Percentiles rank a stretch among this genome's conserved stretches.
Conservation (phyloP, 2,888 invertebrate species). For the Campoplex nolae region DNA sequence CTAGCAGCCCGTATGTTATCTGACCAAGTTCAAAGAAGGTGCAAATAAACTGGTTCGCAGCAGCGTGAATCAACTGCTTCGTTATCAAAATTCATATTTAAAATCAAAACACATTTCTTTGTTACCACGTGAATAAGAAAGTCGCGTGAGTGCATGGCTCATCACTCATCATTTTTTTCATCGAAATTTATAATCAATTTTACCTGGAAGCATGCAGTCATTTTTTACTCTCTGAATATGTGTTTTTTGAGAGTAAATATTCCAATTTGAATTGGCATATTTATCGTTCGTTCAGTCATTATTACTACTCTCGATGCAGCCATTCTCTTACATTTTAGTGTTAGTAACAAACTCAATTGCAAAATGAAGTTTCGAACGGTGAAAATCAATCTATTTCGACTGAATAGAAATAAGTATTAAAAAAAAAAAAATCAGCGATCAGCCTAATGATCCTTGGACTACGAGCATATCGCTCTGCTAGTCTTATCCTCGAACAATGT, state of each 20-base stretch:
- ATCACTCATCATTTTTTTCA: not conserved
- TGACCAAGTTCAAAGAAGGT: slow-evolving; percentile 22
- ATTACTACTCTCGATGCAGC: too few species aligned
- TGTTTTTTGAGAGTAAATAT: too few species aligned
- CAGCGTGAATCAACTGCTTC: not conserved
- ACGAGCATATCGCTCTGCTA: not conserved
- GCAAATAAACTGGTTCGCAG: slow-evolving; percentile 9
- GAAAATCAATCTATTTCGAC: too few species aligned
- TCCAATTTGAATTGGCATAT: too few species aligned
- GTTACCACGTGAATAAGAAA: not conserved
- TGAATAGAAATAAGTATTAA: not conserved
- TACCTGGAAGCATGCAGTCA: not conserved
- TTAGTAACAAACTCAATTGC: too few species aligned
- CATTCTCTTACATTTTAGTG: too few species aligned
- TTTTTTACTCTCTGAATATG: too few species aligned
- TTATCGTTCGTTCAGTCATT: too few species aligned
- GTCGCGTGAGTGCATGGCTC: not conserved
- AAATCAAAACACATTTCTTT: not conserved
- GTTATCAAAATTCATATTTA: not conserved
- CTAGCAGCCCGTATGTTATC: slow-evolving; percentile 17
- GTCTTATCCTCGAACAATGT: not conserved
- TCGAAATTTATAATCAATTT: not conserved
- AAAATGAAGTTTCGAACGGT: too few species aligned
- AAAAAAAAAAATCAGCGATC: not conserved
- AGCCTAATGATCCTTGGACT: not conserved